Conservation (phyloP, 2,888 invertebrate genomes). For the Psylliodes chrysocephalus region DNA sequence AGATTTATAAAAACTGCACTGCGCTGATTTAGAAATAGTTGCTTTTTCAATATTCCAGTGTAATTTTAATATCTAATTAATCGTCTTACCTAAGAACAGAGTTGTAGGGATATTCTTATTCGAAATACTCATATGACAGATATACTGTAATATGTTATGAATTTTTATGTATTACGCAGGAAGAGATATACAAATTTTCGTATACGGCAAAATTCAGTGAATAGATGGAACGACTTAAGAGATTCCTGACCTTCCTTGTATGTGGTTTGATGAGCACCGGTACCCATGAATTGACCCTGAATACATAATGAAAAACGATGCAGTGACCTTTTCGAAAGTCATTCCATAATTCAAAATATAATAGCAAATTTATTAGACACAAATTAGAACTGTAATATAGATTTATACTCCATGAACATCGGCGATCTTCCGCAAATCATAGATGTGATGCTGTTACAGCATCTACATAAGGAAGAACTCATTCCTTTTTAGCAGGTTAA, state of each 20-base stretch:
- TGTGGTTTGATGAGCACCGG: constrained; percentile 33
- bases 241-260: constrained; percentile 30
- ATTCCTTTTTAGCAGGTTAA: neutral
- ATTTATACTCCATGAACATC: constrained; percentile 52
- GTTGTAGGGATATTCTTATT: too few relatives aligned
- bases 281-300: constrained; percentile 46
- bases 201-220: constrained; percentile 1
- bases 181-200: neutral
- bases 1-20: too few relatives aligned
- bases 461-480: constrained; percentile 10
- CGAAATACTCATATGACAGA: too few relatives aligned
- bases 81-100: too few relatives aligned
- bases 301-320: constrained; percentile 52
- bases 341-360: constrained; percentile 55
- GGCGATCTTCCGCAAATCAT: constrained; percentile 28
- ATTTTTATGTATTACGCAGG: too few relatives aligned
- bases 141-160: too few relatives aligned
- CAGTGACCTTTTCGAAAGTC: constrained; percentile 56
- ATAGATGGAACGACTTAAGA: constrained; percentile 15
- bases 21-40: too few relatives aligned
- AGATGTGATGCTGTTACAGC: constrained; percentile 11
- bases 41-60: too few relatives aligned
- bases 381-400: constrained; percentile 58
- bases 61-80: too few relatives aligned
- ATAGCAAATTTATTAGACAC: constrained; percentile 57